Evolutionary conservation across 1,140 invertebrate genomes (phyloP).

Genomic region (Penaeus vannamei): DNA sequence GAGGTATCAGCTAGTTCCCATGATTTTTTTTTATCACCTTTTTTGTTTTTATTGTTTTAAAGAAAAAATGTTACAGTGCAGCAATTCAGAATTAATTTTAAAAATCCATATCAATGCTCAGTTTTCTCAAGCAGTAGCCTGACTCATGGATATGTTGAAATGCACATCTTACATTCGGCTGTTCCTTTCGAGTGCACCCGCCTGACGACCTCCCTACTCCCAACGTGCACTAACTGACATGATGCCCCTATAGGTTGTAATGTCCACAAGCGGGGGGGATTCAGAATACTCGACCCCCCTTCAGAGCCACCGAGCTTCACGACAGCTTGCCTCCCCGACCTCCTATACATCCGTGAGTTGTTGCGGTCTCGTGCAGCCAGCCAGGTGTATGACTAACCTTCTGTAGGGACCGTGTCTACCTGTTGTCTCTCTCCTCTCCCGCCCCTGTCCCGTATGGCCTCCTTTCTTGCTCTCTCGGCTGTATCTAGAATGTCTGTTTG

Average conservation of each 20-base stretch:
- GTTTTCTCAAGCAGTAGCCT: too few species aligned
- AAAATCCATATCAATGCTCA: too few species aligned
- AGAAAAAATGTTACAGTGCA: too few species aligned
- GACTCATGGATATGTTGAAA: too few species aligned
- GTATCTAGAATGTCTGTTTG: neutral
- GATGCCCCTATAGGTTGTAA: slow-evolving; percentile 49
- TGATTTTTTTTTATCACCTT: too few species aligned
- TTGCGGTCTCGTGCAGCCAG: too few species aligned
- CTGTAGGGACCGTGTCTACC: neutral
- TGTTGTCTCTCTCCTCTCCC: neutral
- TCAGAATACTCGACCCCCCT: slow-evolving; percentile 56
- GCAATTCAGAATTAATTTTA: too few species aligned
- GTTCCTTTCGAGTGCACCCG: neutral
- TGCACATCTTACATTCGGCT: too few species aligned
- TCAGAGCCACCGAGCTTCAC: slow-evolving; percentile 52
- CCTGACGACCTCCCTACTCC: slow-evolving; percentile 38
- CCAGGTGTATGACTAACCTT: too few species aligned
- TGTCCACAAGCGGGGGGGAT: slow-evolving; percentile 53
- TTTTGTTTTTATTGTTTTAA: too few species aligned
- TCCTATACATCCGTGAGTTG: slow-evolving; percentile 55
- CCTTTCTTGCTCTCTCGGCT: neutral
- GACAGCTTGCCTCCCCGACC: slow-evolving; percentile 51
- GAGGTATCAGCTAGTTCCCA: too few species aligned
- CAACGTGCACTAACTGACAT: slow-evolving; percentile 44
- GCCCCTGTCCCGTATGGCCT: neutral